These are phyloP conservation scores for Dioctria rufipes DNA, from an alignment of 2,888 invertebrate genomes.

Conservation along the genomic window DNA sequence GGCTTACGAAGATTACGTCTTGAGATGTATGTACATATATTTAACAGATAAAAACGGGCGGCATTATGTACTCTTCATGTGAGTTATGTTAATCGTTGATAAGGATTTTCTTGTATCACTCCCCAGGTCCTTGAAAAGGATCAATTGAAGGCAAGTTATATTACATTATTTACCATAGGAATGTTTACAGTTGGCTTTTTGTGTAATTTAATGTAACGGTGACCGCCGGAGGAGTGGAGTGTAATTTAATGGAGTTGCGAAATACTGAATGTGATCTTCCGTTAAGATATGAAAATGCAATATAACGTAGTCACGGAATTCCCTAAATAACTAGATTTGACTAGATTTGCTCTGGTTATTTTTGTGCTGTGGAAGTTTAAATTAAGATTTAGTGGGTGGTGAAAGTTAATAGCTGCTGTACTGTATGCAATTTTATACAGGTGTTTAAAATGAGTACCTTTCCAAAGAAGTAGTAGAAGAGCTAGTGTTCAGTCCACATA, in stretches of 20 bases:
- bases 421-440: too few relatives aligned
- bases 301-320: too few relatives aligned
- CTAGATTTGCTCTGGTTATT: too few relatives aligned
- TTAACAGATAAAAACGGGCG: slow-evolving; percentile 8
- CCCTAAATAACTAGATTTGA: too few relatives aligned
- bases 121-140: neutral
- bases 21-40: slow-evolving; percentile 1
- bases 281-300: too few relatives aligned
- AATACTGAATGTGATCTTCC: too few relatives aligned
- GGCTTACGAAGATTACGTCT: neutral
- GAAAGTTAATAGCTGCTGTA: too few relatives aligned
- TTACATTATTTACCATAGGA: neutral
- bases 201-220: neutral
- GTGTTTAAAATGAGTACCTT: too few relatives aligned
- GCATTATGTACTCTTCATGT: neutral
- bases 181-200: neutral
- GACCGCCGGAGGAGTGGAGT: neutral
- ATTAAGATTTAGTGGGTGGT: too few relatives aligned
- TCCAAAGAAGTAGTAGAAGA: too few relatives aligned
- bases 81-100: neutral
- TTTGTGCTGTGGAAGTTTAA: too few relatives aligned
- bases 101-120: neutral
- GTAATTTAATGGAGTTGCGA: neutral
- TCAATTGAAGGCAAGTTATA: neutral
- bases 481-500: too few relatives aligned